Percentiles rank a stretch among this genome's conserved stretches.
phyloP scores from a whole-genome alignment of 2,797 vertebrate species.

The Oreonectes daqikongensis region DNA sequence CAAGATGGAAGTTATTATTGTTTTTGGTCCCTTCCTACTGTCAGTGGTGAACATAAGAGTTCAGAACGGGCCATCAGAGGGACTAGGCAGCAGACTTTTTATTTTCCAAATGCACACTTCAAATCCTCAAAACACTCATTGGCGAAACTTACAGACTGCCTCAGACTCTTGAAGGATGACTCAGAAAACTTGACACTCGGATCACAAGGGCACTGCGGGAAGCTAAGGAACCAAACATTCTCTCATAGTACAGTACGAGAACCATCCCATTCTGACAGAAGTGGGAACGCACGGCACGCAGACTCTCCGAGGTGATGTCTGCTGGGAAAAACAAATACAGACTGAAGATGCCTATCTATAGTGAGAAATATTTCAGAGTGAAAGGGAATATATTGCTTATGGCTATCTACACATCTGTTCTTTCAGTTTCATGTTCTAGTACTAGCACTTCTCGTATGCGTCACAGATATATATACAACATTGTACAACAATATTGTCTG shows the following conservation, averaged over 20 bases:
- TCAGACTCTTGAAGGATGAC: constrained; percentile 37
- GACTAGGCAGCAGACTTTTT: neutral
- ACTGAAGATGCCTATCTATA: constrained; percentile 14
- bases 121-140: neutral
- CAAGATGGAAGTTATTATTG: neutral
- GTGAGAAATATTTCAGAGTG: constrained; percentile 19
- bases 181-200: constrained; percentile 43
- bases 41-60: neutral
- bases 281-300: neutral
- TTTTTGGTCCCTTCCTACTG: too few species aligned
- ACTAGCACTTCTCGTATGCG: neutral
- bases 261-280: constrained; percentile 3
- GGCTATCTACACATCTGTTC: constrained; percentile 23
- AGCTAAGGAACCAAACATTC: constrained; percentile 21
- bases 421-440: constrained; percentile 18
- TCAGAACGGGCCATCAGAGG: neutral
- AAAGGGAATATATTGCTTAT: constrained; percentile 2
- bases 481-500: neutral
- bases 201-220: constrained; percentile 36
- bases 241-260: constrained; percentile 15
- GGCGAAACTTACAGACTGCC: constrained; percentile 33
- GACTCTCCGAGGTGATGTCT: neutral
- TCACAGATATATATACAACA: neutral
- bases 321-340: neutral
- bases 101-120: neutral